phyloP scores from a whole-genome alignment of 2,113 vertebrate genomes.

The Neofelis nebulosa region DNA sequence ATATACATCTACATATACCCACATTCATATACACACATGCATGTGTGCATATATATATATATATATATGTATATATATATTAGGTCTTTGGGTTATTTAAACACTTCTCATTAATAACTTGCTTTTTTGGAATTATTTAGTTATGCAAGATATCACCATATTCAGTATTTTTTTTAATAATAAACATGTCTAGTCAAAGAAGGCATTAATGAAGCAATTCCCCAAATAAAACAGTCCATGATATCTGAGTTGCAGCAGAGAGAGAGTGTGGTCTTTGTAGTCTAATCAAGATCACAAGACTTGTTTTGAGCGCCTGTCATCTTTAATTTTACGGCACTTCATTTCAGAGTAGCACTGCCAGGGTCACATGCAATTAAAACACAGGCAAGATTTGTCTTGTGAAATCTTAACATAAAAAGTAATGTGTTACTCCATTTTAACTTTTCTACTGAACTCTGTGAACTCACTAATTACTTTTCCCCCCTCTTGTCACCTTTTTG shows the following conservation, averaged over 20 bases:
- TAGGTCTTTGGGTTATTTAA: constrained; percentile 82
- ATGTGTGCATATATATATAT: background rate
- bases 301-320: constrained; percentile 92
- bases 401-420: constrained; percentile 94
- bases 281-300: constrained; percentile 94
- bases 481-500: constrained; percentile 92
- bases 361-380: constrained; percentile 95
- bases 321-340: constrained; percentile 93
- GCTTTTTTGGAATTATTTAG: constrained; percentile 86
- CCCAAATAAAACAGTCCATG: constrained; percentile 93
- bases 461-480: constrained; percentile 93
- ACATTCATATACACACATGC: background rate
- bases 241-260: constrained; percentile 91
- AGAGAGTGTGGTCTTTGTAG: constrained; percentile 93
- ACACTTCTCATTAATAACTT: constrained; percentile 81
- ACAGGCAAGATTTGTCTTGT: constrained; percentile 91
- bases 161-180: constrained; percentile 88
- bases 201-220: constrained; percentile 95
- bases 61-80: constrained; percentile 65
- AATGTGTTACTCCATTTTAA: constrained; percentile 93
- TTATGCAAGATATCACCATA: constrained; percentile 86
- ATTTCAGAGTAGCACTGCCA: constrained; percentile 91
- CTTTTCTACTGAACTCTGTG: constrained; percentile 91
- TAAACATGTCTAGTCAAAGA: constrained; percentile 97
- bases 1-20: background rate